These are phyloP conservation scores for Gambusia holbrooki DNA, from an alignment of 2,113 vertebrate genomes.

Conservation along the genomic window DNA sequence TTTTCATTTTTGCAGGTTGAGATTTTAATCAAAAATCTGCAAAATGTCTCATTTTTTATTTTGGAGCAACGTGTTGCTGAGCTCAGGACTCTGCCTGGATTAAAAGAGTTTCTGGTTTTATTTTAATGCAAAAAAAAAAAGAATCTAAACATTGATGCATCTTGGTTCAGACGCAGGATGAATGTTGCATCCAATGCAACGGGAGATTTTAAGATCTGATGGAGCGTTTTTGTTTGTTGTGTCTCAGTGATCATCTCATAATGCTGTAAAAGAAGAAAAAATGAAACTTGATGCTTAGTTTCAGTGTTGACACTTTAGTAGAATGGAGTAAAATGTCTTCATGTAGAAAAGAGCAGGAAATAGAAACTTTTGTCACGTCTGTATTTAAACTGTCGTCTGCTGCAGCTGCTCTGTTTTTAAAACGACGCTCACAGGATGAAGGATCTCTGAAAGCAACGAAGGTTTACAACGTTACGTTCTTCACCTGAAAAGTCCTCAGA, in stretches of 20 bases:
- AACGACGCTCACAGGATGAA: background rate
- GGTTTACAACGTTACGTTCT: background rate
- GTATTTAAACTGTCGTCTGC: background rate
- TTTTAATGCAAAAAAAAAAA: background rate
- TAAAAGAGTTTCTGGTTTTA: background rate
- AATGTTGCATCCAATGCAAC: background rate
- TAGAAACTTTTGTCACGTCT: slow-evolving; percentile 2
- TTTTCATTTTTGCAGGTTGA: background rate
- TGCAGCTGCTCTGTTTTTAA: background rate
- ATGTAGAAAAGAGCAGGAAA: slow-evolving; percentile 2
- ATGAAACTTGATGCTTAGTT: slow-evolving; percentile 2
- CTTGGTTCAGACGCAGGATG: background rate
- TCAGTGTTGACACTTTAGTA: slow-evolving; percentile 5
- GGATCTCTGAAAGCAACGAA: background rate
- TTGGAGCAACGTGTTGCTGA: background rate
- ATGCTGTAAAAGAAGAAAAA: background rate
- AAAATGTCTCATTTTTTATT: background rate
- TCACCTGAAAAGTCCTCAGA: background rate
- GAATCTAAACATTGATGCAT: background rate
- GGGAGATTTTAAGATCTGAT: background rate
- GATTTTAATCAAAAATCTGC: background rate
- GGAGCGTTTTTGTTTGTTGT: background rate
- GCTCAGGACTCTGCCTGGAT: background rate
- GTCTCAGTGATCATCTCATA: background rate
- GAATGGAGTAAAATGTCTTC: slow-evolving; percentile 16